Evolutionary conservation across 2,797 vertebrate genomes (phyloP).

Genomic region (Pseudocheirus occidentalis): DNA sequence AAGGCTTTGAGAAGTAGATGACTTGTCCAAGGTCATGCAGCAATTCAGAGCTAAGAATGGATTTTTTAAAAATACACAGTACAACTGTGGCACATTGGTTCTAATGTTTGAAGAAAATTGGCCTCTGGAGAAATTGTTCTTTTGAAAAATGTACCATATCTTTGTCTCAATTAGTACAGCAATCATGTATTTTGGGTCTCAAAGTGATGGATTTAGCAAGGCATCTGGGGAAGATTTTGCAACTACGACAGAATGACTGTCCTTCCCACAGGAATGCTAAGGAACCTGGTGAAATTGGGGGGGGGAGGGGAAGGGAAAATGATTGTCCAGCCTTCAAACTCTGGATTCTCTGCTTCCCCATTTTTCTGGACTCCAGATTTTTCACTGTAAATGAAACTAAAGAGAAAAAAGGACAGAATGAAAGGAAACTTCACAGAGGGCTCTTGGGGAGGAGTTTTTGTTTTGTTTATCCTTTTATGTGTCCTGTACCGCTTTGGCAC

Average conservation of each 20-base stretch:
- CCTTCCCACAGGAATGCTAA: neutral
- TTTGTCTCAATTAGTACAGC: conserved; percentile 32
- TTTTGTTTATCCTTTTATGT: neutral
- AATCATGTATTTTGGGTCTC: conserved; percentile 12
- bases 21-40: conserved; percentile 51
- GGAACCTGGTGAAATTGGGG: neutral
- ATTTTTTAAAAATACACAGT: neutral
- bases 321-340: neutral
- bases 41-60: conserved; percentile 52
- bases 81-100: conserved; percentile 11
- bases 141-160: conserved; percentile 12
- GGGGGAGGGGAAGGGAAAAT: neutral
- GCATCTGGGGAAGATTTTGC: neutral
- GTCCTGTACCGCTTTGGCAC: neutral
- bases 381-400: neutral
- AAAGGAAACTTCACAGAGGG: neutral
- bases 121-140: neutral
- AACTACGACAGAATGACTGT: neutral
- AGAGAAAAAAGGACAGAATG: neutral
- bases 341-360: neutral
- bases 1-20: neutral
- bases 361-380: neutral
- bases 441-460: neutral
- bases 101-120: conserved; percentile 7
- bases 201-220: conserved; percentile 14